These are phyloP conservation scores for Proterorhinus semilunaris DNA, from an alignment of 2,113 vertebrate species.

Conservation along the genomic window DNA sequence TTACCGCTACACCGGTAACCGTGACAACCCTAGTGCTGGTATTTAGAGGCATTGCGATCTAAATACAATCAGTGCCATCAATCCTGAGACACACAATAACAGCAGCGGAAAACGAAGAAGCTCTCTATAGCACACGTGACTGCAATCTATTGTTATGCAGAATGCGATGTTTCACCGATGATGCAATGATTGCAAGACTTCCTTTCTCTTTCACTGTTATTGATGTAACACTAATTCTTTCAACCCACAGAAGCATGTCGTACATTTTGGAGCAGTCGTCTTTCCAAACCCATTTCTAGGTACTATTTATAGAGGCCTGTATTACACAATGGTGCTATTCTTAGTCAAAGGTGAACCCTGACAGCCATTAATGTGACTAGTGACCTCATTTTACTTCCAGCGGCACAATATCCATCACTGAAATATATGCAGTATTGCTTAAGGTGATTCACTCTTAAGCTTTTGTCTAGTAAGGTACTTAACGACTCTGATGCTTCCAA, in stretches of 20 bases:
- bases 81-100: too few relatives aligned
- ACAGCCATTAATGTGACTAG: background rate
- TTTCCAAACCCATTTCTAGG: background rate
- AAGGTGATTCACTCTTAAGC: slow-evolving; percentile 23
- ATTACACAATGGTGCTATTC: slow-evolving; percentile 2
- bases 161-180: background rate
- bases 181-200: slow-evolving; percentile 11
- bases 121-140: background rate
- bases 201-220: slow-evolving; percentile 1
- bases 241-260: slow-evolving; percentile 1
- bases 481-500: background rate
- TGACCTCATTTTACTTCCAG: slow-evolving; percentile 3
- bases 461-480: slow-evolving; percentile 16
- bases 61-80: too few relatives aligned
- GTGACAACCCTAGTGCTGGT: too few relatives aligned
- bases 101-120: background rate
- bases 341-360: background rate
- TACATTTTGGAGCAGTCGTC: background rate
- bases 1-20: too few relatives aligned
- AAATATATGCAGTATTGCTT: background rate
- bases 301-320: background rate
- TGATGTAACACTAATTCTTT: slow-evolving; percentile 6
- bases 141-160: background rate
- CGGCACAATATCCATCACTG: background rate
- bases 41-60: too few relatives aligned